A percentile compares a stretch with the other conserved stretches of the same genome.
Conservation (phyloP, 2,888 invertebrate genomes). For the Abrostola triplasia region DNA sequence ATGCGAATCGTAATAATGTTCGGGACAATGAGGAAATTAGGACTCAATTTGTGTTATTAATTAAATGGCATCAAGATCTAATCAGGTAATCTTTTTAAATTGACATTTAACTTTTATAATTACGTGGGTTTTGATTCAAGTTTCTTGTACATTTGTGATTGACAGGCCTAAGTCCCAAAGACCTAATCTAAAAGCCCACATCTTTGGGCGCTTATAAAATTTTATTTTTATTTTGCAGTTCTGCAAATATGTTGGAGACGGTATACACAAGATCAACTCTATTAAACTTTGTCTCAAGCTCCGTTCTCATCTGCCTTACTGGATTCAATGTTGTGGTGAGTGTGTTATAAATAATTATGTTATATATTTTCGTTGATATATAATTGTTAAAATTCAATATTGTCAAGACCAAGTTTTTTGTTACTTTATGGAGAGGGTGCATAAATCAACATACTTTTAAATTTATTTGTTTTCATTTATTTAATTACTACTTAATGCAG, state of each 20-base stretch:
- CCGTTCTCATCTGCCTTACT: slow-evolving; percentile 71
- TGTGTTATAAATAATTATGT: background rate
- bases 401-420: no score
- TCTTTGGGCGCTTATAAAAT: background rate
- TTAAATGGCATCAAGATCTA: slow-evolving; percentile 70
- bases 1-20: slow-evolving; percentile 13
- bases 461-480: background rate
- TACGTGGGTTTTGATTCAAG: background rate
- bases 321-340: slow-evolving; percentile 74
- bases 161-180: no score
- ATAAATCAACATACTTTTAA: background rate
- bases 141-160: background rate
- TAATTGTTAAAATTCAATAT: no score
- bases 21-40: slow-evolving; percentile 50
- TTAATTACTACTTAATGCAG: no score
- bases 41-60: slow-evolving; percentile 56
- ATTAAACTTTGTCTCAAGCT: slow-evolving; percentile 71
- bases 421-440: no score
- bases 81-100: slow-evolving; percentile 61
- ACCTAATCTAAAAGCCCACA: no score
- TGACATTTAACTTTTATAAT: slow-evolving; percentile 4
- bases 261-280: slow-evolving; percentile 70
- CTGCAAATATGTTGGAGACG: slow-evolving; percentile 59
- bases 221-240: slow-evolving; percentile 56
- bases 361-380: no score